Evolutionary conservation across 2,113 vertebrate genomes (phyloP).

Genomic region (Tor tambroides): DNA sequence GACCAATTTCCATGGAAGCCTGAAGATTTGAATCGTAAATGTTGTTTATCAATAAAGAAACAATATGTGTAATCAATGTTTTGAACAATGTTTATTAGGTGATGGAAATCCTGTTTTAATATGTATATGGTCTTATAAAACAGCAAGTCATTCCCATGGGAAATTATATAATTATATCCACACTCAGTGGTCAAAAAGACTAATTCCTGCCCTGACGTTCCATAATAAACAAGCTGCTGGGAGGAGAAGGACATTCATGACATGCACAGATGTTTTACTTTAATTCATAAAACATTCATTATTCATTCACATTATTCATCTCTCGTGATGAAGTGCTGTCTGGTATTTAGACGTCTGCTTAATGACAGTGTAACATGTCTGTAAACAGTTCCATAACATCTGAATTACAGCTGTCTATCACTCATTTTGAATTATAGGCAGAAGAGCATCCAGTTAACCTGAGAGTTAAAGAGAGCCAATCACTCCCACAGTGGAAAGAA

Average conservation of each 20-base stretch:
- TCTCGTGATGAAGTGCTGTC: constrained; percentile 11
- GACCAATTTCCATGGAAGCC: background rate
- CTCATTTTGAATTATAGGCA: constrained; percentile 33
- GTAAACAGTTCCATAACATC: constrained; percentile 36
- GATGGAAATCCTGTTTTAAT: constrained; percentile 26
- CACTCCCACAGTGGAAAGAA: constrained; percentile 45
- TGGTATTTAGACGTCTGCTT: constrained; percentile 19
- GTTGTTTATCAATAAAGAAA: constrained; percentile 13
- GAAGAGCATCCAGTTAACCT: constrained; percentile 28
- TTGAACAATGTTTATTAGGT: constrained; percentile 12
- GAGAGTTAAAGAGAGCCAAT: constrained; percentile 20
- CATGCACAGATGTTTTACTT: constrained; percentile 24
- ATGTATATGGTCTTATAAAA: background rate
- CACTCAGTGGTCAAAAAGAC: constrained; percentile 24
- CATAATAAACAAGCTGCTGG: constrained; percentile 32
- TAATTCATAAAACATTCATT: constrained; percentile 33
- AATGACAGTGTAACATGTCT: constrained; percentile 36
- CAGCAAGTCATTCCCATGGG: constrained; percentile 13
- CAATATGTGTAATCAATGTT: constrained; percentile 17
- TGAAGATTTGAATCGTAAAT: background rate
- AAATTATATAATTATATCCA: constrained; percentile 31
- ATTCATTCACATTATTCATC: constrained; percentile 35
- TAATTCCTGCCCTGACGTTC: constrained; percentile 20
- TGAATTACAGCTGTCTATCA: constrained; percentile 30
- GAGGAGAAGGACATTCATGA: constrained; percentile 9